Conservation (phyloP, 2,888 invertebrate species). For the Netelia inedita region DNA sequence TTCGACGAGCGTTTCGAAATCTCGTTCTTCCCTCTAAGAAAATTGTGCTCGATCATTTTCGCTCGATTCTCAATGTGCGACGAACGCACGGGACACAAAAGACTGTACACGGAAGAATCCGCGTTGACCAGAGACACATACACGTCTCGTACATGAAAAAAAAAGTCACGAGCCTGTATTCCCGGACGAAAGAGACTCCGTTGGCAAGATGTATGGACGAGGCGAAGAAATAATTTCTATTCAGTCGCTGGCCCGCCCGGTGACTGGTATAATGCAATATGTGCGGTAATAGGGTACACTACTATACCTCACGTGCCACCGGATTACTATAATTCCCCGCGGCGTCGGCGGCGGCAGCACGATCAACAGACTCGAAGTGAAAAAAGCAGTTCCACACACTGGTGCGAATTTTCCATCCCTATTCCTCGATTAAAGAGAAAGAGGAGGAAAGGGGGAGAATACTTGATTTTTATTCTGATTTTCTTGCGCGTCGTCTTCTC, state of each 20-base stretch:
- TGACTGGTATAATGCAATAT: constrained; percentile 69
- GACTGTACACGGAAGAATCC: constrained; percentile 16
- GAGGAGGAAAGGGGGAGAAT: constrained; percentile 11
- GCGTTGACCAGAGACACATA: constrained; percentile 12
- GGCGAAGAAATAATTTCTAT: constrained; percentile 68
- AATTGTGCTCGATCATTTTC: constrained; percentile 17
- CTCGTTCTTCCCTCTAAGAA: constrained; percentile 12
- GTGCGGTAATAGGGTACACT: constrained; percentile 68
- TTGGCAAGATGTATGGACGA: constrained; percentile 20
- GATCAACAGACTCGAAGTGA: constrained; percentile 11
- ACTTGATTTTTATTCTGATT: constrained; percentile 60
- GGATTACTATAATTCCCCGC: constrained; percentile 68
- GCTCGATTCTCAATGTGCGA: constrained; percentile 25
- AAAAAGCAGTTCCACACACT: constrained; percentile 17
- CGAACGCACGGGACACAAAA: constrained; percentile 7
- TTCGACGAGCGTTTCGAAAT: constrained; percentile 17
- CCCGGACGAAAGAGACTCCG: constrained; percentile 7
- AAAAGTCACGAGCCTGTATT: not conserved
- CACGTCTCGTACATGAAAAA: too few species aligned
- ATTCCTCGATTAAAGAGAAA: constrained; percentile 2
- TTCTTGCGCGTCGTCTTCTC: not conserved
- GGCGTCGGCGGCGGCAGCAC: constrained; percentile 55
- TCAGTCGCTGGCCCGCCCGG: constrained; percentile 66
- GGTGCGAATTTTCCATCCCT: constrained; percentile 63
- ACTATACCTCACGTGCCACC: constrained; percentile 68